phyloP scores from a whole-genome alignment of 2,888 invertebrate species.

The Patella pellucida region DNA sequence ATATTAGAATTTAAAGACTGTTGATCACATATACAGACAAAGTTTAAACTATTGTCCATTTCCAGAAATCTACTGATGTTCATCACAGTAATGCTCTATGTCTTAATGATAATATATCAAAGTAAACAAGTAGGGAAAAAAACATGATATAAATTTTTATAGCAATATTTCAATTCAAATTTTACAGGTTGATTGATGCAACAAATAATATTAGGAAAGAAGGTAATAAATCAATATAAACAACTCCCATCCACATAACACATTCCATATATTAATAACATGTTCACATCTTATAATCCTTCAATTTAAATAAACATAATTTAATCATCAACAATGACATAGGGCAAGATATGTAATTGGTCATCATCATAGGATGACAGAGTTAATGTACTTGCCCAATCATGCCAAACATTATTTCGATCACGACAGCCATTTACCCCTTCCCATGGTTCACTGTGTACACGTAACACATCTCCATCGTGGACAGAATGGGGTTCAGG shows the following conservation, averaged over 20 bases:
- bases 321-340: slow-evolving; percentile 90
- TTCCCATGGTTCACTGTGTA: slow-evolving; percentile 69
- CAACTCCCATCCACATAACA: slow-evolving; percentile 9
- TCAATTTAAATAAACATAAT: not conserved
- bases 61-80: too few relatives aligned
- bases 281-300: not conserved
- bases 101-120: too few relatives aligned
- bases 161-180: slow-evolving; percentile 20
- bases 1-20: too few relatives aligned
- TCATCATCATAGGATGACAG: slow-evolving; percentile 82
- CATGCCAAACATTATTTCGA: slow-evolving; percentile 78
- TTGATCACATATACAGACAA: too few relatives aligned
- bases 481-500: slow-evolving; percentile 39
- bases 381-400: slow-evolving; percentile 91
- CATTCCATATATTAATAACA: slow-evolving; percentile 11
- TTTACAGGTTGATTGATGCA: slow-evolving; percentile 22
- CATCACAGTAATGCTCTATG: too few relatives aligned
- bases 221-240: slow-evolving; percentile 5
- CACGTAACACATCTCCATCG: slow-evolving; percentile 59
- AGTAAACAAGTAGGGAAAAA: not conserved
- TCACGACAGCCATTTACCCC: slow-evolving; percentile 74
- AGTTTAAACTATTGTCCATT: too few relatives aligned
- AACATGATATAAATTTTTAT: slow-evolving; percentile 10
- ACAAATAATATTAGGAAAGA: slow-evolving; percentile 8
- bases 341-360: slow-evolving; percentile 92